These are phyloP conservation scores for Halictus ligatus DNA, from an alignment of 2,888 invertebrate species.

Conservation along the genomic window DNA sequence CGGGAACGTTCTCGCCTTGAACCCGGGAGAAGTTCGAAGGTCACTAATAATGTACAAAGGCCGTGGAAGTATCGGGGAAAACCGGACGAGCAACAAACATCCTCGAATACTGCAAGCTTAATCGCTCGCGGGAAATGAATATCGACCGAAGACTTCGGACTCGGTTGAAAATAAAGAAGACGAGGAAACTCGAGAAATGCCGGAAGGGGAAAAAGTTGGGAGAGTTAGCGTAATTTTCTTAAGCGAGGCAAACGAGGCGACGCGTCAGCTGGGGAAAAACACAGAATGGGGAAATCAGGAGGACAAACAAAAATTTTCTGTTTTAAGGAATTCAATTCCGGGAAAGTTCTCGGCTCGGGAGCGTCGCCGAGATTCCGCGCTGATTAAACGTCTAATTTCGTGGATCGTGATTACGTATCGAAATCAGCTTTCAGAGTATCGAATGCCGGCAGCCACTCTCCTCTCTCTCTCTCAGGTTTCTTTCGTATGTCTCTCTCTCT, in stretches of 20 bases:
- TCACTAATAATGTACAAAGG: constrained; percentile 9
- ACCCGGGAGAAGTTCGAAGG: constrained; percentile 39
- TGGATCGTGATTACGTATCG: constrained; percentile 23
- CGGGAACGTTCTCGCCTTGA: constrained; percentile 31
- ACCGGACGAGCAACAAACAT: not conserved
- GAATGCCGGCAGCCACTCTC: constrained; percentile 11
- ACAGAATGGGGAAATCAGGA: not conserved
- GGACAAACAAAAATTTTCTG: constrained; percentile 14
- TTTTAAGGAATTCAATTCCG: not conserved
- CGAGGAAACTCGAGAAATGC: not conserved
- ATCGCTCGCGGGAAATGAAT: not conserved
- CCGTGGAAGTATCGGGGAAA: not conserved
- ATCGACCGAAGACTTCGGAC: not conserved
- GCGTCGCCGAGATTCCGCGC: constrained; percentile 4
- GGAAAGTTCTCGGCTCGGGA: not conserved
- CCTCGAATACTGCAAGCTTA: not conserved
- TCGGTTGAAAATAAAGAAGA: not conserved
- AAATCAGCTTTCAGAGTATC: constrained; percentile 35
- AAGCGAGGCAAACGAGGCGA: not conserved
- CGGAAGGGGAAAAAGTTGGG: not conserved
- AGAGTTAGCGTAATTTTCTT: not conserved
- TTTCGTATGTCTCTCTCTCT: not conserved
- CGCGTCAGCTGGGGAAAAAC: not conserved
- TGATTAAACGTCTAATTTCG: constrained; percentile 23
- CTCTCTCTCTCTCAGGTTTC: not conserved